A percentile compares a stretch with the other conserved stretches of the same genome.
These are phyloP conservation scores for Lissonota sp. DNA, from an alignment of 2,888 invertebrate species.

Conservation along the genomic window DNA sequence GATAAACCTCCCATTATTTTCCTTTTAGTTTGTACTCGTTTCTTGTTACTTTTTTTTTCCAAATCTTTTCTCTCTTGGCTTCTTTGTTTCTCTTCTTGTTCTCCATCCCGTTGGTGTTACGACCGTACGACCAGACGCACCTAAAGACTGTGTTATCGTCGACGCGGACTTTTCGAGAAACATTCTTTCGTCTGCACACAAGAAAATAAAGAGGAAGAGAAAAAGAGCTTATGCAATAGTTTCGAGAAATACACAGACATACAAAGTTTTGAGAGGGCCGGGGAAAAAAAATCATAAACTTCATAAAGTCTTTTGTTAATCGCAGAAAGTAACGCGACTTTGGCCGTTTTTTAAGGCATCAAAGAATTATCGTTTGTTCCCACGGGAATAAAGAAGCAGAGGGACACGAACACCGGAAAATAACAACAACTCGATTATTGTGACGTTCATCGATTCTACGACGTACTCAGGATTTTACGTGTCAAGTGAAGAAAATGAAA, in stretches of 20 bases:
- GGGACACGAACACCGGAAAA: constrained; percentile 4
- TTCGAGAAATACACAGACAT: constrained; percentile 60
- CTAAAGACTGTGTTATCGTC: too few relatives aligned
- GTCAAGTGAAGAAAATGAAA: constrained; percentile 47
- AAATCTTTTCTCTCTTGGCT: too few relatives aligned
- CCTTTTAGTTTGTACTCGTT: too few relatives aligned
- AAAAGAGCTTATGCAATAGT: constrained; percentile 70
- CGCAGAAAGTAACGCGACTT: constrained; percentile 8
- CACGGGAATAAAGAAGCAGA: constrained; percentile 31
- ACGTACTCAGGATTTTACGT: constrained; percentile 22
- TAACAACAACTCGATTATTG: not conserved
- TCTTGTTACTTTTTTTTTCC: too few relatives aligned
- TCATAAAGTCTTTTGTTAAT: constrained; percentile 31
- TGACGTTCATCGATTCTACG: constrained; percentile 42
- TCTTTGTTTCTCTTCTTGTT: too few relatives aligned
- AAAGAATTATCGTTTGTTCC: constrained; percentile 37
- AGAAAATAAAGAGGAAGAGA: constrained; percentile 47
- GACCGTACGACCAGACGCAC: too few relatives aligned
- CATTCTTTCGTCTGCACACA: too few relatives aligned
- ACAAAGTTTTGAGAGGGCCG: not conserved
- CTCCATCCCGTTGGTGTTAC: too few relatives aligned
- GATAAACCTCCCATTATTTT: too few relatives aligned
- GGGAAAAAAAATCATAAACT: not conserved
- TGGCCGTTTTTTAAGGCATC: not conserved
- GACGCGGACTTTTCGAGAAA: too few relatives aligned